Percentiles rank a stretch among this genome's conserved stretches.
These are phyloP conservation scores for Diorhabda sublineata DNA, from an alignment of 1,140 invertebrate genomes.

Conservation along the genomic window DNA sequence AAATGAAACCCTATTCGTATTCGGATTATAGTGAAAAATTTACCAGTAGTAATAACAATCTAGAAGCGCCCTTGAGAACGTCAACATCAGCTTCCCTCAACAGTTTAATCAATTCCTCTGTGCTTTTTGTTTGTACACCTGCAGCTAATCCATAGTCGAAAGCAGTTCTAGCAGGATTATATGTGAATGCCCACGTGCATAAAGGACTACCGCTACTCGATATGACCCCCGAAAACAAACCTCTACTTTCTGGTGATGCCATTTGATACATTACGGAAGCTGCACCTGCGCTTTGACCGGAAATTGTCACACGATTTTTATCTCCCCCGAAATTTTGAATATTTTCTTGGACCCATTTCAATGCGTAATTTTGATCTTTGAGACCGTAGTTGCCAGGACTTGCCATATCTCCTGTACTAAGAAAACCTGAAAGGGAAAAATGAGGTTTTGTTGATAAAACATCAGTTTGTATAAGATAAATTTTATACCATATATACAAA, in stretches of 20 bases:
- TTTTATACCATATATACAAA: too few species aligned
- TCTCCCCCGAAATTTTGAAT: conserved; percentile 19
- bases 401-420: conserved; percentile 19
- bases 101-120: conserved; percentile 9
- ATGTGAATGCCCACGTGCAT: conserved; percentile 22
- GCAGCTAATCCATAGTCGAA: conserved; percentile 17
- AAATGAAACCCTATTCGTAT: not conserved
- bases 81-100: conserved; percentile 15
- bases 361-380: conserved; percentile 15
- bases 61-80: conserved; percentile 4
- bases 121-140: conserved; percentile 20
- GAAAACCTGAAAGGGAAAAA: conserved; percentile 21
- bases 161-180: conserved; percentile 15
- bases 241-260: not conserved
- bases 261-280: conserved; percentile 11
- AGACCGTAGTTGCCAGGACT: conserved; percentile 19
- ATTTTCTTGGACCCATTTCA: conserved; percentile 16
- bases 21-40: not conserved
- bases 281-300: conserved; percentile 12
- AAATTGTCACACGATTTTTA: conserved; percentile 10
- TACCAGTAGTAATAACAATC: conserved; percentile 12
- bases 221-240: conserved; percentile 15
- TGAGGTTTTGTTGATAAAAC: not conserved
- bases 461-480: not conserved
- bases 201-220: conserved; percentile 26